Percentiles rank a stretch among this genome's conserved stretches.
Conservation (phyloP, 2,113 vertebrate species). For the Brachionichthys hirsutus region DNA sequence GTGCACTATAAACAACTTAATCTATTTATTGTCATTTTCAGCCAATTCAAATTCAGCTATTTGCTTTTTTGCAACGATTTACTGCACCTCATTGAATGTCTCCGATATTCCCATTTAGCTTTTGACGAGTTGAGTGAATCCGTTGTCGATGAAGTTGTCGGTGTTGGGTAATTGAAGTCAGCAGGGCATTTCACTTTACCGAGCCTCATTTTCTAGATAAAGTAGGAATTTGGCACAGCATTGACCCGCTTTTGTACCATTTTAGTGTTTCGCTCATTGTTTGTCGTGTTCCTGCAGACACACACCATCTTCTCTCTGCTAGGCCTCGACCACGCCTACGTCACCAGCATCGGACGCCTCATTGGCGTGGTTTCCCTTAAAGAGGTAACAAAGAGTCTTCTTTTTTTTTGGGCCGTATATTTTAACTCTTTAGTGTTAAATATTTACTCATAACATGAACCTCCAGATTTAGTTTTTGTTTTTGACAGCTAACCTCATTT, state of each 20-base stretch:
- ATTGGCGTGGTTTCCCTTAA: slow-evolving; percentile 95
- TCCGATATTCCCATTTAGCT: slow-evolving; percentile 19
- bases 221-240: not conserved
- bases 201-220: slow-evolving; percentile 18
- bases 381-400: slow-evolving; percentile 81
- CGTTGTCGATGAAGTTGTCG: slow-evolving; percentile 19
- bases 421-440: not conserved
- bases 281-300: slow-evolving; percentile 77
- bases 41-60: not conserved
- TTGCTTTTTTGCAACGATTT: not conserved
- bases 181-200: slow-evolving; percentile 9
- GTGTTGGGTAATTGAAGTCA: slow-evolving; percentile 33
- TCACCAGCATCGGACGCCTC: slow-evolving; percentile 95
- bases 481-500: not conserved
- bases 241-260: not conserved
- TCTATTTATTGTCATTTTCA: not conserved
- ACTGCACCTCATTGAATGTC: not conserved
- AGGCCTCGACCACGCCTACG: slow-evolving; percentile 94
- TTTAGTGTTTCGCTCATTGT: not conserved
- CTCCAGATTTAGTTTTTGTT: not conserved
- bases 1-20: not conserved
- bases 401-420: not conserved
- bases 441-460: not conserved
- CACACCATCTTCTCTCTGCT: slow-evolving; percentile 96
- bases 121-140: slow-evolving; percentile 21